Evolutionary conservation across 1,140 invertebrate species (phyloP), one percentile per base, ranked within the genome.

Genomic region (Campodea augens): DNA sequence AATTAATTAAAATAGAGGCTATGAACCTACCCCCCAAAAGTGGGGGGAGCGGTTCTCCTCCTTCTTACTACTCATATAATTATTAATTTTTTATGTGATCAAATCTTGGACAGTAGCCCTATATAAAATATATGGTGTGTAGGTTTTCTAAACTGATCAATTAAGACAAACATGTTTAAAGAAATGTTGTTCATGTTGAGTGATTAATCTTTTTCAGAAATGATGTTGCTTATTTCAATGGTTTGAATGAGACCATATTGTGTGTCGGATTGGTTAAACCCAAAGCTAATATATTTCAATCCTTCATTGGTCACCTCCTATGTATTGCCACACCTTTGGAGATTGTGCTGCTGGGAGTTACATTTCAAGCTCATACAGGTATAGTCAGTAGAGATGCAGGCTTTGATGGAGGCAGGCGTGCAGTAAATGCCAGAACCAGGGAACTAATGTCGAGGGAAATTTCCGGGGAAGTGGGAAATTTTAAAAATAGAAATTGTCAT

Each of bases 171-270:
- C n/a, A n/a, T n/a, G n/a, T n/a, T n/a, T n/a, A n/a, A n/a, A n/a
- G n/a, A n/a, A n/a, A n/a, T n/a, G n/a, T n/a, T 49, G 4, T 5
- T 41, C 21, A 5, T 47, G n/a, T 48, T 47, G 7, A 4, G 4
- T 18, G 47, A 42, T 29, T 48, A n/a, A 24, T 49, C 45, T 38
- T 24, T 55, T 60, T 45, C 60, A 82, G 83, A 23, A 72, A 75
- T 49, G 88, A 93, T 71, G 74, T 92, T 12, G 85, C 88, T 4
- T 92, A 89, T 64, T 93, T 84, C 66, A 88, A 93, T 73, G 86
- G 87, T 0, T 65, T 92, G 1, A 83, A 76, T 57, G 86, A 92
- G 58, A 83, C 85, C 15, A 92, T 95, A 55, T 70, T 92, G 10
- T 79, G 80, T 60, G 82, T 86, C 19, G 86, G 83, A 5, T 62